Evolutionary conservation across 2,797 vertebrate genomes (phyloP).

Genomic region (Bothrops alternatus): DNA sequence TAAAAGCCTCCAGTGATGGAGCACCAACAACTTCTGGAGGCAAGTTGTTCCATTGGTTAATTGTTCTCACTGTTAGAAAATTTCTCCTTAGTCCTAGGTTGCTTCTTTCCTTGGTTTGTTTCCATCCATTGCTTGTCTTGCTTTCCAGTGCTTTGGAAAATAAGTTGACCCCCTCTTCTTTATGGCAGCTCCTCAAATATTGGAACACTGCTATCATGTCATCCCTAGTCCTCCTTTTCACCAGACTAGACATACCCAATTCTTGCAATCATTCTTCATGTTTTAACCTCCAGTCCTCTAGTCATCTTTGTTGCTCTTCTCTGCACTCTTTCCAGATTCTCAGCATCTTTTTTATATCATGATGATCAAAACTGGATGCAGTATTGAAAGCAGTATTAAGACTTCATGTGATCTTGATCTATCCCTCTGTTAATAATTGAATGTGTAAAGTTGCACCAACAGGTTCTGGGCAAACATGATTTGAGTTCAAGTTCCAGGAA

Average conservation of each 20-base stretch:
- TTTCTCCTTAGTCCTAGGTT: neutral
- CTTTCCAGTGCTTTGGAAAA: neutral
- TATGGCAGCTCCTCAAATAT: neutral
- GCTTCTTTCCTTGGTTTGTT: neutral
- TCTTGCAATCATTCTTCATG: neutral
- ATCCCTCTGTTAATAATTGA: neutral
- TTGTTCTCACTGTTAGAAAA: neutral
- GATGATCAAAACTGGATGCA: neutral
- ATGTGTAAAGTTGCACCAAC: too few relatives aligned
- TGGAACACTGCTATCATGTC: neutral
- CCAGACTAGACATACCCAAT: neutral
- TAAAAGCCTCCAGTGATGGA: neutral
- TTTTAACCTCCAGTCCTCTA: neutral
- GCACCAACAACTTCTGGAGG: neutral
- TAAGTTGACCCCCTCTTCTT: neutral
- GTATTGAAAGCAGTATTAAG: neutral
- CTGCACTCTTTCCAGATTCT: neutral
- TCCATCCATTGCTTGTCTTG: neutral
- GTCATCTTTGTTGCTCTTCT: neutral
- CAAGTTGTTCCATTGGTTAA: neutral
- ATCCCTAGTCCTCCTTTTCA: neutral
- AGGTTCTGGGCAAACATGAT: neutral
- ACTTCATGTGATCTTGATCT: neutral
- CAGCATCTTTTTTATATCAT: neutral
- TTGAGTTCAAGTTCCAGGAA: neutral